Base-by-base conservation (phyloP, 2,888 invertebrate species). In the Polydrusus pterygomalis region DNA sequence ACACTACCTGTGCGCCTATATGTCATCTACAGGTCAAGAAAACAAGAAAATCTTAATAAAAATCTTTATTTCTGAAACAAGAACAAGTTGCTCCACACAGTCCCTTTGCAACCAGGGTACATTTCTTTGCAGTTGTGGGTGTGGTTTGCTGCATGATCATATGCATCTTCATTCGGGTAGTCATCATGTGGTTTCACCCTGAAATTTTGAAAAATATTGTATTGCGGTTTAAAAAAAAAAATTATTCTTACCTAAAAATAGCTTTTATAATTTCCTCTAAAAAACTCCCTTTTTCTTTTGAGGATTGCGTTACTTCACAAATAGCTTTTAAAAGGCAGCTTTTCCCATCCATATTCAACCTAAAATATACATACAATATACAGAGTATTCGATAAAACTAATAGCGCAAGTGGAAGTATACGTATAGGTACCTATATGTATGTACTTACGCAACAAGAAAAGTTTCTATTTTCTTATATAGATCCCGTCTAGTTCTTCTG, bases 311-410 rank as follows among this genome's bases (percentile, higher is more conserved):
- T 72, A 91, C 90, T 85, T 95, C 94, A 84, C 95, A 95, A 84
- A 95, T 93, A 80, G 92, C 91, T 81, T 93, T 90, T 78, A 95
- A 87, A 80, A 95, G 86, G 87, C 95, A 95, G 45, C 91, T 90
- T 79, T 92, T 90, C 6, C 93, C 94, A 71, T 85, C 63, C 10
- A 74, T n/a, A 54, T 62, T 69, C 43, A 74, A 63, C 30, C 68
- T 69, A 43, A 40, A 69, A 51, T 25, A 20, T n/a, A 45, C n/a
- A n/a, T 13, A n/a, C n/a, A 45, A 2, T n/a, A 17, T 49, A 49
- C n/a, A 45, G 15, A 6, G 2, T 8, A 45, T 45, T 34, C 34
- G 34, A 34, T 34, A 34, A 34, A 34, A 34, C 34, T 8, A 10
- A 25, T 25, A 25, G n/a, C n/a, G 43, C 43, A 43, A n/a, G 13